A percentile compares a stretch with the other conserved stretches of the same genome.
phyloP scores from a whole-genome alignment of 2,797 vertebrate species.

The Threskiornis aethiopicus region DNA sequence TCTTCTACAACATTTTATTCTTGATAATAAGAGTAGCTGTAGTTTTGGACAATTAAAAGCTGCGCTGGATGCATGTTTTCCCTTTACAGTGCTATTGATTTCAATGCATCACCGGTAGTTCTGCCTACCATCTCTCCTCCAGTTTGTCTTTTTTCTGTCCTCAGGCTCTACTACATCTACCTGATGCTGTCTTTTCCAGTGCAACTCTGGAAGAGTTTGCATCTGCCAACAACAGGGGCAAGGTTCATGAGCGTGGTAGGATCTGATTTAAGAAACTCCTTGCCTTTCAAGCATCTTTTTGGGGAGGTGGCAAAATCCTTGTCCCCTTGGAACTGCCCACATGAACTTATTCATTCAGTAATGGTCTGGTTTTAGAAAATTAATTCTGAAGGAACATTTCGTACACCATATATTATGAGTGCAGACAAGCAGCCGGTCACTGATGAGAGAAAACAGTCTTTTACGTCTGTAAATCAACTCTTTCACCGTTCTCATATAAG shows the following conservation, averaged over 20 bases:
- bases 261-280: background rate
- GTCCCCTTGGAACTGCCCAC: background rate
- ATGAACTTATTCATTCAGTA: background rate
- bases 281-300: background rate
- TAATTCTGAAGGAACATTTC: background rate
- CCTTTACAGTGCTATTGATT: background rate
- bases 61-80: background rate
- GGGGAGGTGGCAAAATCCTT: background rate
- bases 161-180: background rate
- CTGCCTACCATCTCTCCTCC: background rate
- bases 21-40: background rate
- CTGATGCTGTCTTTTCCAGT: background rate
- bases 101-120: background rate
- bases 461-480: background rate
- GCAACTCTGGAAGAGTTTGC: background rate
- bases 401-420: background rate
- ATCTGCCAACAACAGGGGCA: background rate
- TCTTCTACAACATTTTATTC: background rate
- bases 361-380: background rate
- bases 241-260: background rate
- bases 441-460: background rate
- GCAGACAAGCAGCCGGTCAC: background rate
- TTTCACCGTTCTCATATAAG: background rate
- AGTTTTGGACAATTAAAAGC: background rate
- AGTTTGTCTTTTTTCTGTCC: background rate